Evolutionary conservation across 2,797 vertebrate species (phyloP), one percentile per base, ranked within the genome.

Genomic region (Eurystomus glaucurus): DNA sequence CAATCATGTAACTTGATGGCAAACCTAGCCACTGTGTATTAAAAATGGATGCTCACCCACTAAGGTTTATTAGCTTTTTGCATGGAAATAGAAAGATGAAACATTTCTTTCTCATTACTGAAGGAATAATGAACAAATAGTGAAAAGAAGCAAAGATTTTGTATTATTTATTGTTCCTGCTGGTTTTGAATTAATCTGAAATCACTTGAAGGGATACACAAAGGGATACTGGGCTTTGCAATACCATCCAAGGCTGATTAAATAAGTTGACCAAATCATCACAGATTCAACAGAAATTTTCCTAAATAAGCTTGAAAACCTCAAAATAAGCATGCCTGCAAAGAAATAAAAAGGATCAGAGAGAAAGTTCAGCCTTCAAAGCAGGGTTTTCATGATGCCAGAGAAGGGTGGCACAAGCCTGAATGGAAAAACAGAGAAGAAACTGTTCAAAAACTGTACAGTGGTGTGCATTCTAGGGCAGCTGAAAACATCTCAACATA

Each of bases 401-500:
- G 29, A 71, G 65, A n/a, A n/a, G 0, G 2, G 37, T 50, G 48
- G 31, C 1, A 2, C 16, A 18, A 11, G 12, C 35, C 4, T 17
- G 23, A 77, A 60, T 5, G 20, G 22, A 74, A 88, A 90, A 84
- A 10, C 11, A 65, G 45, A 71, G 50, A 19, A 93, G 41, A 41
- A 81, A 14, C 29, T 6, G 5, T 31, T n/a, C n/a, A 48, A 68
- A 78, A 26, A 15, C n/a, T 75, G 16, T 12, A 21, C 12, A 23
- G 13, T 3, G 22, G 3, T 31, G 41, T 8, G 9, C 16, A 2
- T 69, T 43, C 58, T 39, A 10, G 16, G 22, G 29, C 62, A 71
- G 54, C 31, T 65, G 28, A 62, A 83, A 88, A 45, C 6, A 60
- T 41, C 35, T 50, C 54, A 41, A 4, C 31, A 11, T 13, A 29